Base-by-base conservation (phyloP, 2,113 vertebrate genomes). In the Forbesichthys agassizii region DNA sequence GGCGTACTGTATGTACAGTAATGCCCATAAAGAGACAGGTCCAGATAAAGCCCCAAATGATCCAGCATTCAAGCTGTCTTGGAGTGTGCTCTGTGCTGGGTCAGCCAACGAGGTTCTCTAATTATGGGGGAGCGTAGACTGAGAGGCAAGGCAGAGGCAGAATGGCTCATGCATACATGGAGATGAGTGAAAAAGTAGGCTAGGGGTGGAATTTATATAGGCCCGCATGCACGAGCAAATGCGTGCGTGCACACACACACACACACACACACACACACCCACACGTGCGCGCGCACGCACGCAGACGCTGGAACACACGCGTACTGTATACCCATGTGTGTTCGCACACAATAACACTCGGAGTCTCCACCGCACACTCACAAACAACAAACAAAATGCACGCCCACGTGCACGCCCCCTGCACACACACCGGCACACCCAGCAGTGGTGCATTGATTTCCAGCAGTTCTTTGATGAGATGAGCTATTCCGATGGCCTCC, bases 391-490 rank as follows among this genome's bases (percentile, higher is more conserved):
- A 42, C 36, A 42, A 33, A 27, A 42, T 42, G 36, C 36, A 42
- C 36, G 36, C 36, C 36, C 5, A 42, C 36, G 36, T 13, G 5
- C 52, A 12, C 48, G 13, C 48, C n/a, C 14, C 64, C 9, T 49
- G 9, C 12, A 12, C 66, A n/a, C 56, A 46, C 33, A 13, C 57
- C 79, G 81, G 78, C 81, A 77, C 78, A 69, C 83, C 85, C 88
- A 91, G 86, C 86, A 84, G 84, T 71, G 82, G 69, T 80, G 84
- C 89, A 91, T 90, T 91, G 90, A 91, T 91, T 88, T 89, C 90
- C 90, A 88, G 87, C 89, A 78, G 88, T 84, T 88, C 83, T 90
- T 90, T 90, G 90, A 88, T 90, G 85, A 91, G 88, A 91, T 86
- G 86, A 88, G 88, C 83, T 85, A 89, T 90, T 91, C 85, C 76